Evolutionary conservation across 2,888 invertebrate species (phyloP).

Genomic region (Amphipyra tragopoginis): DNA sequence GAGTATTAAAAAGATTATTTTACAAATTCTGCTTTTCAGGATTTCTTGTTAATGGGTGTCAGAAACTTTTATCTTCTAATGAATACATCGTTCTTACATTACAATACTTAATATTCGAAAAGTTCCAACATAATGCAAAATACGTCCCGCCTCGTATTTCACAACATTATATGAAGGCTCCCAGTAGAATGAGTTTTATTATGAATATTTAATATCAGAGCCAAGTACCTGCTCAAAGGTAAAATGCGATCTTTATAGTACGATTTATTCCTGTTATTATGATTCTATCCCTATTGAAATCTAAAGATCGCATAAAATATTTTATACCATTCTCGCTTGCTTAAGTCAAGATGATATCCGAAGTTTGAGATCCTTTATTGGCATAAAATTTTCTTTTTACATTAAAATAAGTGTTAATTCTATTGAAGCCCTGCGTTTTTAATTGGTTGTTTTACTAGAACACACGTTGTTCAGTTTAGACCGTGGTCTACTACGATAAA

Average conservation of each 20-base stretch:
- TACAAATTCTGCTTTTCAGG: neutral
- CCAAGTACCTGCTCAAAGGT: slow-evolving; percentile 19
- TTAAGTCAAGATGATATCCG: neutral
- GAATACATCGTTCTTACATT: slow-evolving; percentile 25
- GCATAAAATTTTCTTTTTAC: no score
- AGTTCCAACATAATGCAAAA: slow-evolving; percentile 12
- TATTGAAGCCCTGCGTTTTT: neutral
- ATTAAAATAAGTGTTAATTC: no score
- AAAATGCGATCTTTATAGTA: slow-evolving; percentile 8
- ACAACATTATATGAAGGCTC: slow-evolving; percentile 10
- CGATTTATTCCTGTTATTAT: slow-evolving; percentile 3
- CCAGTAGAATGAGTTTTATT: slow-evolving; percentile 28
- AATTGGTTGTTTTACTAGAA: no score
- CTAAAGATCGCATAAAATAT: slow-evolving; percentile 12
- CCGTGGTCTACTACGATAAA: no score
- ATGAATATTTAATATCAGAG: slow-evolving; percentile 43
- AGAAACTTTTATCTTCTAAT: neutral
- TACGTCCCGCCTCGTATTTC: neutral
- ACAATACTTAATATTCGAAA: slow-evolving; percentile 25
- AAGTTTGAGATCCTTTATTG: no score
- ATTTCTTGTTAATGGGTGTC: neutral
- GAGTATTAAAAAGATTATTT: no score
- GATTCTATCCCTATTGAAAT: slow-evolving; percentile 17
- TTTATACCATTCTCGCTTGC: neutral
- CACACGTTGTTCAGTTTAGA: no score